phyloP scores from a whole-genome alignment of 2,888 invertebrate genomes.

The Panzeria rudis region DNA sequence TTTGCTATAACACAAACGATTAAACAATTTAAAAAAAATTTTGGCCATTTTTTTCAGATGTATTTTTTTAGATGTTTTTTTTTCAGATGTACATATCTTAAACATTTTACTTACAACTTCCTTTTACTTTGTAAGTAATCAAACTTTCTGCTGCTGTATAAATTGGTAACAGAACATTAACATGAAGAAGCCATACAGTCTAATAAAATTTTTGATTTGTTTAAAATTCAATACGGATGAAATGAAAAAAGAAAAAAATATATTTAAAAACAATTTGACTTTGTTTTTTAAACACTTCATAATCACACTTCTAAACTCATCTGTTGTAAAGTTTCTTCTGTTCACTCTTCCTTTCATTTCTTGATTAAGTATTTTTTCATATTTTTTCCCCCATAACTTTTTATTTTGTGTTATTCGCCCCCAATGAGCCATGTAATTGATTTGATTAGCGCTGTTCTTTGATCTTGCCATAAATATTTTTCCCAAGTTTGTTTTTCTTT shows the following conservation, averaged over 20 bases:
- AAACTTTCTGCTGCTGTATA: conserved; percentile 11
- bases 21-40: neutral
- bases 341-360: conserved; percentile 16
- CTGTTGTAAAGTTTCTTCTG: conserved; percentile 13
- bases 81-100: too few relatives aligned
- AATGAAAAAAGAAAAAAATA: neutral
- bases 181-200: conserved; percentile 55
- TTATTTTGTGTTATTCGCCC: conserved; percentile 42
- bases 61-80: too few relatives aligned
- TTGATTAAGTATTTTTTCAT: conserved; percentile 14
- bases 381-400: neutral
- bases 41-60: neutral
- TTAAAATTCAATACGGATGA: conserved; percentile 47
- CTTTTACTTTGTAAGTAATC: conserved; percentile 9
- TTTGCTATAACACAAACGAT: conserved; percentile 22
- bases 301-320: conserved; percentile 70
- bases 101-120: conserved; percentile 21
- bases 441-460: conserved; percentile 70
- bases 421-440: conserved; percentile 65
- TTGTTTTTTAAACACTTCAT: conserved; percentile 72
- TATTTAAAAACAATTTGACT: conserved; percentile 51
- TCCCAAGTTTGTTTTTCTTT: conserved; percentile 60
- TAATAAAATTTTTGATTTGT: conserved; percentile 54
- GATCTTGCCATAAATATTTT: conserved; percentile 64
- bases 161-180: neutral